phyloP scores from a whole-genome alignment of 2,113 vertebrate genomes.

The Budorcas taxicolor region DNA sequence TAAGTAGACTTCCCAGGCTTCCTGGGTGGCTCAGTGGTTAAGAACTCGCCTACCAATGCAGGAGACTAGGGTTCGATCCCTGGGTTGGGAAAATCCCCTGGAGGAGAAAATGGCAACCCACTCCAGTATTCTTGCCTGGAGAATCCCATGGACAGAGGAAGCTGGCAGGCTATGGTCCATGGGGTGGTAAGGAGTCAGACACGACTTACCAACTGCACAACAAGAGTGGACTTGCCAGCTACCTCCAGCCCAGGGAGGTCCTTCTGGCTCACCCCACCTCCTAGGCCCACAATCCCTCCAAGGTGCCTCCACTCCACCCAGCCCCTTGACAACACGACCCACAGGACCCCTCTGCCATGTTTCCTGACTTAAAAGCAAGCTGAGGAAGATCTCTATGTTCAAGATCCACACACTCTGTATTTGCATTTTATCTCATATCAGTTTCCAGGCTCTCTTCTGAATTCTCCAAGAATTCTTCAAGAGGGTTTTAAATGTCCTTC shows the following conservation, averaged over 20 bases:
- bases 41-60: not conserved
- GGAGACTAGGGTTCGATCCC: not conserved
- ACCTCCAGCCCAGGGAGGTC: not conserved
- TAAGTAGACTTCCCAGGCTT: not conserved
- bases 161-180: not conserved
- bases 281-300: not conserved
- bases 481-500: not conserved
- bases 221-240: not conserved
- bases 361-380: not conserved
- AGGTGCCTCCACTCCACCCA: not conserved
- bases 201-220: not conserved
- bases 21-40: not conserved
- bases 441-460: not conserved
- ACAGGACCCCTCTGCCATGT: not conserved
- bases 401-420: accelerated
- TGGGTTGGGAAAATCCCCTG: not conserved
- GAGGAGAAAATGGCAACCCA: not conserved
- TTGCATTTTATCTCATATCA: not conserved
- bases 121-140: not conserved
- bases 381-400: not conserved
- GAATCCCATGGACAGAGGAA: not conserved
- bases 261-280: not conserved
- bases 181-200: not conserved
- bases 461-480: not conserved
- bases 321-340: not conserved